A percentile compares a stretch with the other conserved stretches of the same genome.
Evolutionary conservation across 37 sponge, comb jelly and placozoan genomes (phyloP).

Genomic region (Oopsacas minuta): DNA sequence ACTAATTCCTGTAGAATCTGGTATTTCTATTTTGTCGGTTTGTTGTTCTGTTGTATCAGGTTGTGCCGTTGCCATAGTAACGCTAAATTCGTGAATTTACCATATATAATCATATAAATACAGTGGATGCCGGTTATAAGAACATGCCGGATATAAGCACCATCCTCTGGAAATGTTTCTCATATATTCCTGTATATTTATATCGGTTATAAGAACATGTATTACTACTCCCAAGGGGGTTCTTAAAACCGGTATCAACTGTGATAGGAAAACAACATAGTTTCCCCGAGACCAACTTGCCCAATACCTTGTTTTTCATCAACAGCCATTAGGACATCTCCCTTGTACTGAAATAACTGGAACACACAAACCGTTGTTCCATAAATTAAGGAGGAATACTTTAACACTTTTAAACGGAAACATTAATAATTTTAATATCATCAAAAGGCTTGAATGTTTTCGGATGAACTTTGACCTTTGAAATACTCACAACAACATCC

Average conservation of each 20-base stretch:
- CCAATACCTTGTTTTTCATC: too few relatives aligned
- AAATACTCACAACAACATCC: slow-evolving; percentile 84
- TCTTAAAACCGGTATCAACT: background rate
- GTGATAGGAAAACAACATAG: too few relatives aligned
- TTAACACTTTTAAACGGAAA: slow-evolving; percentile 76
- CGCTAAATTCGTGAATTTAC: too few relatives aligned
- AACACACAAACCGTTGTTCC: too few relatives aligned
- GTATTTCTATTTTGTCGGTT: too few relatives aligned
- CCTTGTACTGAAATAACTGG: too few relatives aligned
- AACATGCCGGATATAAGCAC: background rate
- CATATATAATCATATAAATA: too few relatives aligned
- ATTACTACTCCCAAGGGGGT: background rate
- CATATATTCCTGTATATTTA: background rate
- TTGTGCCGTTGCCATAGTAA: background rate
- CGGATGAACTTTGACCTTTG: slow-evolving; percentile 61
- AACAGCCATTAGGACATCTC: too few relatives aligned
- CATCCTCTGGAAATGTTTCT: background rate
- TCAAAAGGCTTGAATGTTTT: slow-evolving; percentile 84
- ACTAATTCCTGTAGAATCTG: background rate
- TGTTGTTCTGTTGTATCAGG: too few relatives aligned
- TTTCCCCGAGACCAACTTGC: too few relatives aligned
- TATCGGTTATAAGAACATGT: background rate
- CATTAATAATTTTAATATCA: slow-evolving; percentile 80
- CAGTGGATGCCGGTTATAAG: background rate
- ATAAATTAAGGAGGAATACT: too few relatives aligned